A percentile compares a stretch with the other conserved stretches of the same genome.
These are phyloP conservation scores for Paratrypauchen microcephalus DNA, from an alignment of 2,797 vertebrate species.

Conservation along the genomic window DNA sequence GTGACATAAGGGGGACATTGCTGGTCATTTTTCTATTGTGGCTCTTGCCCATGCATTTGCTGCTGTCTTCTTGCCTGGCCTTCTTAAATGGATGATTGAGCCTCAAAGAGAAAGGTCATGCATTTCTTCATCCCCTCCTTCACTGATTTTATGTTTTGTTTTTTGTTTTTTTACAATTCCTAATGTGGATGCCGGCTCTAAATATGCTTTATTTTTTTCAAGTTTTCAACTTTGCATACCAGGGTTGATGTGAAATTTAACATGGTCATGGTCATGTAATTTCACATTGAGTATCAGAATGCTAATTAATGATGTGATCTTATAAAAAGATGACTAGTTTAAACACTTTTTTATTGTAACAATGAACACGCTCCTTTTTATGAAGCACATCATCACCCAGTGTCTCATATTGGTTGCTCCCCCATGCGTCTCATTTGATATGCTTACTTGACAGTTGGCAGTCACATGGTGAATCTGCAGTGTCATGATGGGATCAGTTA, in stretches of 20 bases:
- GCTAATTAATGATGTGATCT: neutral
- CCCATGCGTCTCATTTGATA: conserved; percentile 56
- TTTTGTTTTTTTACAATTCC: neutral
- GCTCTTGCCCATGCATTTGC: conserved; percentile 51
- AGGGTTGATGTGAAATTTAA: too few species aligned
- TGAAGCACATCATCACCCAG: neutral
- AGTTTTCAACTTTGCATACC: neutral
- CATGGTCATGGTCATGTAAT: neutral
- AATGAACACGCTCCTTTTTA: neutral
- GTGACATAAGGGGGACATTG: conserved; percentile 81
- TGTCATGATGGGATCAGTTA: conserved; percentile 63
- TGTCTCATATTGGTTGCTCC: conserved; percentile 19
- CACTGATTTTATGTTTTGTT: neutral
- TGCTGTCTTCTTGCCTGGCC: conserved; percentile 58
- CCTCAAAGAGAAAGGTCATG: conserved; percentile 80
- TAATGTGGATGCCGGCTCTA: too few species aligned
- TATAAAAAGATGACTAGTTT: neutral
- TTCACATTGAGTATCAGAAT: neutral
- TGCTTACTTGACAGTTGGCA: conserved; percentile 62
- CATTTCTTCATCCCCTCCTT: conserved; percentile 69
- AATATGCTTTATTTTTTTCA: too few species aligned
- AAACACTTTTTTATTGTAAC: neutral
- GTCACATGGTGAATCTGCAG: conserved; percentile 64
- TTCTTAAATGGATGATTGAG: conserved; percentile 77
- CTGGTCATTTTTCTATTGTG: conserved; percentile 73